Evolutionary conservation across 2,113 vertebrate species (phyloP).

Genomic region (Poecilia latipinna): DNA sequence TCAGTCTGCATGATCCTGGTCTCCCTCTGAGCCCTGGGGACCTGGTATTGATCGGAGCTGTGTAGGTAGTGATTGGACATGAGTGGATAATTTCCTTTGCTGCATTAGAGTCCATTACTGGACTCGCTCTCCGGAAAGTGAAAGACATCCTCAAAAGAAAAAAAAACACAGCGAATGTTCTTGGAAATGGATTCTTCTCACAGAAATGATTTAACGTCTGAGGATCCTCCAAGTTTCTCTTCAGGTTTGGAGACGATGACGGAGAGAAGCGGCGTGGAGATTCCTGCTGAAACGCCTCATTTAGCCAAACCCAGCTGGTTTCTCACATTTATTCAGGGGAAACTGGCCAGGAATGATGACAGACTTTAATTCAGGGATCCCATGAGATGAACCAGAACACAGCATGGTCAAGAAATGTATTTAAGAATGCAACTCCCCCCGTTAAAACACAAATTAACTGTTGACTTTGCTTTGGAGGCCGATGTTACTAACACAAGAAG

Average conservation of each 20-base stretch:
- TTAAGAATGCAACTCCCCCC: no score
- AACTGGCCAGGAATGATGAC: no score
- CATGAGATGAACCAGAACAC: no score
- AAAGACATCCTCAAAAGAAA: conserved; percentile 63
- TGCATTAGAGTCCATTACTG: conserved; percentile 79
- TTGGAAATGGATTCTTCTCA: conserved; percentile 56
- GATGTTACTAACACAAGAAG: no score
- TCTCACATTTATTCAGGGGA: no score
- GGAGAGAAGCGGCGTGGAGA: no score
- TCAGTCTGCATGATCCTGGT: conserved; percentile 44
- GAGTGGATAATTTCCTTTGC: conserved; percentile 78
- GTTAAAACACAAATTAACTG: no score
- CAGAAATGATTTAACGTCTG: conserved; percentile 24
- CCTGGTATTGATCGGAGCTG: conserved; percentile 69
- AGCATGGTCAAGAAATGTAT: no score
- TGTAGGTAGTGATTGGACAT: conserved; percentile 75
- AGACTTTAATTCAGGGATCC: no score
- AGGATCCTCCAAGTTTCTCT: conserved; percentile 44
- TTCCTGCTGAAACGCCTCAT: no score
- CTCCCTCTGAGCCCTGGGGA: conserved; percentile 60
- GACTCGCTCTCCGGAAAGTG: conserved; percentile 64
- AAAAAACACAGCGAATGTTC: conserved; percentile 36
- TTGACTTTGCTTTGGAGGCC: no score
- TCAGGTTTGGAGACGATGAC: conserved; percentile 19
- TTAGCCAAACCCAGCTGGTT: no score